phyloP scores from a whole-genome alignment of 2,888 invertebrate species.

The Chironomus riparius region DNA sequence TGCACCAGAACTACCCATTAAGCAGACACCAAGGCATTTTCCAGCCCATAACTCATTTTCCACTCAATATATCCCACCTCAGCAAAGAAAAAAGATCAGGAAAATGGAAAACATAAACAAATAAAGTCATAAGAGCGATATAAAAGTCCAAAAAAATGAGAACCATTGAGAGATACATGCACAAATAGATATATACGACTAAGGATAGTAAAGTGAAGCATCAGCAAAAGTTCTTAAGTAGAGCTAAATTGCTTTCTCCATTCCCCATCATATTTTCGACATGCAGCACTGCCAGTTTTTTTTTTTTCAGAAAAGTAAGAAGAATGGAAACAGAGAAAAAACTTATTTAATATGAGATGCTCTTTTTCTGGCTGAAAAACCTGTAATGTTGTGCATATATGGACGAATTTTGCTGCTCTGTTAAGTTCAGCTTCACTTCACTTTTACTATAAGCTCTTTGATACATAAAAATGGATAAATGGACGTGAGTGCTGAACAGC shows the following conservation, averaged over 20 bases:
- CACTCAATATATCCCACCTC: no score
- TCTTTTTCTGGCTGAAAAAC: neutral
- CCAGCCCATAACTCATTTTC: no score
- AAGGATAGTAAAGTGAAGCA: neutral
- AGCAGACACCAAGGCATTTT: no score
- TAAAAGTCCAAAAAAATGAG: neutral
- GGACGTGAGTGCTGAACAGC: neutral
- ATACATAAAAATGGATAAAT: neutral
- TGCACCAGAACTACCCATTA: no score
- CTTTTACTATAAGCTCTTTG: neutral
- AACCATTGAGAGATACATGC: no score
- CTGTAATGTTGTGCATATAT: neutral
- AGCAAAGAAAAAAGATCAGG: neutral
- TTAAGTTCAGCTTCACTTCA: neutral
- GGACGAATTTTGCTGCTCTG: no score
- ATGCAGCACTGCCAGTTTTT: no score
- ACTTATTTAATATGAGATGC: neutral
- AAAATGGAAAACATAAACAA: conserved; percentile 17
- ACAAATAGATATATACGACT: no score
- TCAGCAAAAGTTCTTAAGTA: conserved; percentile 24
- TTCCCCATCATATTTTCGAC: neutral
- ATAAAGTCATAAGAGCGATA: conserved; percentile 23
- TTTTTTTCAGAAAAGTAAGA: no score
- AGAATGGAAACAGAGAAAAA: neutral
- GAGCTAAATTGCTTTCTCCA: conserved; percentile 11